Evolutionary conservation across 2,797 vertebrate species (phyloP), one percentile per base, ranked within the genome.

Genomic region (Australoheros facetus): DNA sequence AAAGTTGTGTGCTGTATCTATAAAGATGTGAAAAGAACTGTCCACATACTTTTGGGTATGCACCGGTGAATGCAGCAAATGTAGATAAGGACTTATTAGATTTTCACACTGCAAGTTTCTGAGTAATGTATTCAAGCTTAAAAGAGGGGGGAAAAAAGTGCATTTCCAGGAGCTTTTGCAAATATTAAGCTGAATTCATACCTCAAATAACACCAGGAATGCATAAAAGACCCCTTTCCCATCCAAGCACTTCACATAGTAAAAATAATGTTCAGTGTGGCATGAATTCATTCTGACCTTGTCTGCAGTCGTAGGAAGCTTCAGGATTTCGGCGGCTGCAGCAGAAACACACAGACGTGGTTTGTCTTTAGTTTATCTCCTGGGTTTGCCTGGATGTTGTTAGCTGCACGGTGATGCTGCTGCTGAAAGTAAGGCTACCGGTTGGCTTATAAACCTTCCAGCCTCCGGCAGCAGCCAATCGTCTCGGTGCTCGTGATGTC

Each of bases 391-490:
- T 84, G 85, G 86, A 73, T 78, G 80, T 32, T 82, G 87, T 56
- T 75, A 13, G 73, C 84, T 89, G 89, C 78, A 86, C 77, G 73
- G 84, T 90, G 91, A 91, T 93, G 93, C 82, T 92, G 80, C 78
- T 87, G 85, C 75, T 85, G 71, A 71, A 72, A 37, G 32, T 5
- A 34, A 79, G 71, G 19, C 87, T 85, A 80, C 87, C 28, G 80
- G 75, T 87, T 89, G 90, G 90, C 86, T 95, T 96, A 88, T 96
- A 95, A 96, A 94, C 88, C 86, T 88, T 92, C 74, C 54, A 91
- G 91, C 79, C 62, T 85, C 70, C 5, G 56, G 76, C 75, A 70
- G 56, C 87, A 84, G 89, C 96, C 95, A 96, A 96, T 96, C 79
- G 64, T 60, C 79, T 37, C 2, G 0, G 34, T 79, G 88, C 60